Evolutionary conservation across 2,113 vertebrate species (phyloP), one percentile per base, ranked within the genome.

Genomic region (Vombatus ursinus): DNA sequence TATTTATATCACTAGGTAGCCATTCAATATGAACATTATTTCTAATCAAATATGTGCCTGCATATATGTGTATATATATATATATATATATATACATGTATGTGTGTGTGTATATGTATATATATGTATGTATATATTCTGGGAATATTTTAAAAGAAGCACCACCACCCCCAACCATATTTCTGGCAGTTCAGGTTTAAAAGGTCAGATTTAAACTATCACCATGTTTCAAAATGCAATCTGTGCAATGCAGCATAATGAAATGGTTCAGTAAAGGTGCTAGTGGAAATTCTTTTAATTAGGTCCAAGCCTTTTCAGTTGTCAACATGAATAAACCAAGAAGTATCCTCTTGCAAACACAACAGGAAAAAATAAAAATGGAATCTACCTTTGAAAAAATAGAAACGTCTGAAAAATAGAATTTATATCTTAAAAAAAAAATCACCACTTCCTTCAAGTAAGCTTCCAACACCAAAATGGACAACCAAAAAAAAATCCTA

Each of bases 251-350:
- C 98, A 95, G 98, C 98, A 98, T 99, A 99, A 99, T 99, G 98
- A 99, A 99, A 99, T 99, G 98, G 99, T 99, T 99, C 99, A 99
- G 98, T 98, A 99, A 99, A 99, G 99, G 99, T 99, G 99, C 98
- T 98, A 97, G 97, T 98, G 98, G 98, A 99, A 99, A 99, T 99
- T 99, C 98, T 99, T 99, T 99, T 99, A 99, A 99, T 99, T 99
- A 99, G 98, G 99, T 99, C 99, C 98, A 98, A 98, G 98, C 98
- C 98, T 99, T 99, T 99, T 98, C 98, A 99, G 99, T 99, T 99
- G 99, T 99, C 99, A 99, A 98, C 99, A 98, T 98, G 99, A 99
- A 99, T 99, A 99, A 99, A 99, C 98, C 98, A 98, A 98, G 98
- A 98, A 98, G 98, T 95, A 97, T 97, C 98, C 97, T 97, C 97